These are phyloP conservation scores for Ditula angustiorana DNA, from an alignment of 2,888 invertebrate genomes.

Conservation along the genomic window DNA sequence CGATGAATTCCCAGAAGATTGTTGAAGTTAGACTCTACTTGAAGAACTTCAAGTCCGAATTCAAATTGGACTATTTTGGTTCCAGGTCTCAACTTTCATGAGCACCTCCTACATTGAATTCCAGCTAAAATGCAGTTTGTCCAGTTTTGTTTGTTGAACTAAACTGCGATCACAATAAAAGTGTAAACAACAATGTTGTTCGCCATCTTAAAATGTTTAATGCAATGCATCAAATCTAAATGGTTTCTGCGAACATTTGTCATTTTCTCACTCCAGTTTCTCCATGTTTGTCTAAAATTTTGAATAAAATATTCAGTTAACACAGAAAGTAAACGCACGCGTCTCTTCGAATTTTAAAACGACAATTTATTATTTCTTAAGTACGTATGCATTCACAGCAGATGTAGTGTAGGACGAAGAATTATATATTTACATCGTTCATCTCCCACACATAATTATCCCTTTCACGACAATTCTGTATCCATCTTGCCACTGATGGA, in stretches of 20 bases:
- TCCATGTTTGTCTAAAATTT: neutral
- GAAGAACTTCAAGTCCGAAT: conserved; percentile 12
- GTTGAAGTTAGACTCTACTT: conserved; percentile 29
- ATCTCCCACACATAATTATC: neutral
- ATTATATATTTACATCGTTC: neutral
- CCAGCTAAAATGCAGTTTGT: neutral
- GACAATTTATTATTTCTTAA: neutral
- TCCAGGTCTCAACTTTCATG: conserved; percentile 2
- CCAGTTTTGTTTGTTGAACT: neutral
- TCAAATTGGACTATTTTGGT: conserved; percentile 14
- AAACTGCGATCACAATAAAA: neutral
- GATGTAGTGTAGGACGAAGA: neutral
- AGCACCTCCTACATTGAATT: neutral
- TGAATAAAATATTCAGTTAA: neutral
- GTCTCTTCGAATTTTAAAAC: neutral
- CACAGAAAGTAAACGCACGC: neutral
- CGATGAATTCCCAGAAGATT: conserved; percentile 23
- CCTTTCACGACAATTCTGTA: neutral
- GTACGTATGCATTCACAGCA: neutral
- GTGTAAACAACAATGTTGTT: neutral
- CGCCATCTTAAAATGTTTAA: neutral
- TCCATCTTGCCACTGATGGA: neutral
- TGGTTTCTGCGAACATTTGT: neutral
- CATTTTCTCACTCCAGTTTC: neutral
- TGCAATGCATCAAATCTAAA: neutral